Percentiles rank a stretch among this genome's conserved stretches.
phyloP scores from a whole-genome alignment of 2,797 vertebrate genomes.

The Brachyrhaphis roseni region DNA sequence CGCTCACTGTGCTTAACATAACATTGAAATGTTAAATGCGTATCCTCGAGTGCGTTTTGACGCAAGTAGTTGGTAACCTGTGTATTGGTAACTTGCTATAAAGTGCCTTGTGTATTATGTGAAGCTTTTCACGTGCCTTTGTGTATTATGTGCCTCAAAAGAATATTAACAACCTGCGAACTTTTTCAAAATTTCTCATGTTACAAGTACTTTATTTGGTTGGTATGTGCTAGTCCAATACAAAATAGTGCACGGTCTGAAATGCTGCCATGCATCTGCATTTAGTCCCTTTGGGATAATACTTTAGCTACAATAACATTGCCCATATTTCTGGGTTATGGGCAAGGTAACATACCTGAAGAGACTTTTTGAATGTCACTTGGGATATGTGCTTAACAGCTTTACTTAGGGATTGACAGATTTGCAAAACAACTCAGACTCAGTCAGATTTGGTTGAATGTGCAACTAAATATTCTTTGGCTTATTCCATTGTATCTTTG shows the following conservation, averaged over 20 bases:
- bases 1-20: no score
- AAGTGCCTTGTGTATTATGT: not conserved
- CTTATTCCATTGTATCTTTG: not conserved
- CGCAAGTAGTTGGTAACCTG: not conserved
- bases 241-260: not conserved
- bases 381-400: not conserved
- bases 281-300: not conserved
- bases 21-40: not conserved
- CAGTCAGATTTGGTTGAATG: not conserved
- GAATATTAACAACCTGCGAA: not conserved
- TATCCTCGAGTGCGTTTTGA: not conserved
- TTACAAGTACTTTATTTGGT: not conserved
- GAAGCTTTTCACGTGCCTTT: not conserved
- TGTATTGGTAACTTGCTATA: not conserved
- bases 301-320: not conserved
- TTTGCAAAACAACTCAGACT: not conserved
- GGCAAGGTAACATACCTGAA: no score
- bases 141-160: not conserved
- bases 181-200: not conserved
- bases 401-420: not conserved
- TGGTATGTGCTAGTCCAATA: not conserved
- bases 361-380: no score
- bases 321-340: no score
- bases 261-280: not conserved
- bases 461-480: not conserved